Base-by-base conservation (phyloP, 2,888 invertebrate genomes). In the Maniola hyperantus region DNA sequence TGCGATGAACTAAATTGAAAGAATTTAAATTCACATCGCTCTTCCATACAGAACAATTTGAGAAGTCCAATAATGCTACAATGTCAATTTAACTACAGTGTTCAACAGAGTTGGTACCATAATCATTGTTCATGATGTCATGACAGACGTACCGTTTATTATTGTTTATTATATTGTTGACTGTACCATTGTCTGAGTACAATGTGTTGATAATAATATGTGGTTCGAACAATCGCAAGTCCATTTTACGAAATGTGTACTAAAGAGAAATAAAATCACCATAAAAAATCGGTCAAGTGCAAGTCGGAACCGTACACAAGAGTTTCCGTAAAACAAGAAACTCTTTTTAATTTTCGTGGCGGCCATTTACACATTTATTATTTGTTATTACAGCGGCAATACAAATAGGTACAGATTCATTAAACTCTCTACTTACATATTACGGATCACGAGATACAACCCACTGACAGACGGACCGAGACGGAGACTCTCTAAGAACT, bases 171-270 rank as follows among this genome's bases (percentile, higher is more conserved):
- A 26, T 50, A 26, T 20, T 13, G 7, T 44, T 44, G 44, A 33
- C 51, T 53, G 13, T n/a, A 53, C 51, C 33, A 53, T 53, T 53
- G 51, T 53, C n/a, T 26, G 26, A 33, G 7, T 53, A 53, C 51
- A 33, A 33, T 53, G 51, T 51, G 33, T 26, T 26, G 13, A 26
- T 53, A 51, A 13, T 33, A 26, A 13, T 13, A 53, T 26, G 51
- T n/a, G 26, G 26, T 13, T n/a, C 13, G 33, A 53, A 53, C 26
- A 53, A 53, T 53, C 33, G 26, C 48, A 8, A 10, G 18, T 48
- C 15, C 8, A 48, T 48, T 46, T 18, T 7, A 46, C 7, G 15
- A 15, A 46, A 46, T 15, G 46, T 7, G 15, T 7, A 46, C 15
- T 15, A 15, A 15, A 46, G 6, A 46, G 15, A 10, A 42, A 46